A percentile compares a stretch with the other conserved stretches of the same genome.
Conservation (phyloP, 2,888 invertebrate species). For the Agrochola circellaris region DNA sequence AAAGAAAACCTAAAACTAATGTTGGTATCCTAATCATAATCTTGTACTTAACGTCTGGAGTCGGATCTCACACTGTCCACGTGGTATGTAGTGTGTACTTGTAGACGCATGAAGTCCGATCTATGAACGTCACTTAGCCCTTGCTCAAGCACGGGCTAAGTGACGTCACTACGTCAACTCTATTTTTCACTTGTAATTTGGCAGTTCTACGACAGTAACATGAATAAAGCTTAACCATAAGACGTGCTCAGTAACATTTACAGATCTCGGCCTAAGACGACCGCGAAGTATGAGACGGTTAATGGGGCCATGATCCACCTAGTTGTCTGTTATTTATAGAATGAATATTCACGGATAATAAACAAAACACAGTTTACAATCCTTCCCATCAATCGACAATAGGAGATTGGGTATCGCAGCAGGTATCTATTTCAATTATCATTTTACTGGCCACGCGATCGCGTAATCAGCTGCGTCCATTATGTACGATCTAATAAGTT, state of each 20-base stretch:
- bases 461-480: constrained; percentile 37
- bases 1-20: no score
- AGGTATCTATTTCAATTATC: constrained; percentile 33
- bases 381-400: constrained; percentile 8
- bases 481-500: constrained; percentile 31
- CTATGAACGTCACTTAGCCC: background rate
- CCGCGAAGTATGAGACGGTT: background rate
- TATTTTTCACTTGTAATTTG: background rate
- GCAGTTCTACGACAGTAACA: background rate
- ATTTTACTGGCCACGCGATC: constrained; percentile 50
- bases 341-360: background rate
- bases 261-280: background rate
- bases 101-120: no score
- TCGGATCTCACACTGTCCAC: no score
- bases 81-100: no score
- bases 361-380: background rate
- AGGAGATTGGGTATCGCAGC: constrained; percentile 7
- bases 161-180: no score
- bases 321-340: background rate
- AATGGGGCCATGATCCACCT: background rate
- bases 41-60: no score
- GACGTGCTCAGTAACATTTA: background rate
- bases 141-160: no score
- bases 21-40: no score
- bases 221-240: background rate